Evolutionary conservation across 2,113 vertebrate species (phyloP).

Genomic region (Vulpes vulpes): DNA sequence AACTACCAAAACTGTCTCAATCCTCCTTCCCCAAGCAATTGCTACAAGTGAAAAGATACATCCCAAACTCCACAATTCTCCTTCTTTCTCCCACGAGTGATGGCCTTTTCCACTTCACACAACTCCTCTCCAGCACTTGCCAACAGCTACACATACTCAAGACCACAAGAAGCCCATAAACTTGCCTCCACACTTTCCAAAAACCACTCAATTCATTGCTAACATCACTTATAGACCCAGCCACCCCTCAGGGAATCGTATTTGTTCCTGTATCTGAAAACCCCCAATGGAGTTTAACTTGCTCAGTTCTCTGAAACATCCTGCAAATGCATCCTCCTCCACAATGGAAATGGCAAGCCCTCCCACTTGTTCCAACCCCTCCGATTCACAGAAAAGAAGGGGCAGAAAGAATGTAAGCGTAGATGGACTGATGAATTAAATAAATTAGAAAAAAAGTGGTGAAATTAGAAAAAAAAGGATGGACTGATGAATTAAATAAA

Average conservation of each 20-base stretch:
- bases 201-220: background rate
- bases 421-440: background rate
- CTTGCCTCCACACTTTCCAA: background rate
- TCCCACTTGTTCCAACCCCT: background rate
- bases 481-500: background rate
- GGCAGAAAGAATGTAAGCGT: background rate
- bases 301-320: background rate
- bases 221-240: background rate
- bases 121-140: background rate
- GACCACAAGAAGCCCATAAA: background rate
- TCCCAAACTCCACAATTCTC: background rate
- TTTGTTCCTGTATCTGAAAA: background rate
- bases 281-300: background rate
- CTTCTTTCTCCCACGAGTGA: background rate
- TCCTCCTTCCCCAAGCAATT: background rate
- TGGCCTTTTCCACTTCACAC: background rate
- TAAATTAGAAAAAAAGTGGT: background rate
- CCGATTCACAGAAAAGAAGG: background rate
- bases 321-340: background rate
- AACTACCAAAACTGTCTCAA: background rate
- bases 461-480: background rate
- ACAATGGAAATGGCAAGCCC: background rate
- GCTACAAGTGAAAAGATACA: background rate
- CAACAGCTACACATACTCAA: background rate
- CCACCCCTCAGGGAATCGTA: background rate